Evolutionary conservation across 2,888 invertebrate species (phyloP).

Genomic region (Lasioglossum vierecki): DNA sequence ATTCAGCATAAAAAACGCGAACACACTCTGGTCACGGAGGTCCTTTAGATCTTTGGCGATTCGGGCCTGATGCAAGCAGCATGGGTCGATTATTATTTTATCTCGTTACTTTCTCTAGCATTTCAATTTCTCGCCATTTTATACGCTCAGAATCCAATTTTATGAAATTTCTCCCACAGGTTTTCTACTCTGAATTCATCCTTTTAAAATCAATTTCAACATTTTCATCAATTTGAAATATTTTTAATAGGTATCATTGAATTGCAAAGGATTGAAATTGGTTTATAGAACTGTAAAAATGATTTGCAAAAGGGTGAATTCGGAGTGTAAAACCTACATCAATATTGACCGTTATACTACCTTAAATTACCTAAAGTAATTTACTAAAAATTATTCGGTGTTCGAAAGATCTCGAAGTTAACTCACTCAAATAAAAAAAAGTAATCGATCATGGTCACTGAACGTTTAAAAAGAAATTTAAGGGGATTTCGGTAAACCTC

Average conservation of each 20-base stretch:
- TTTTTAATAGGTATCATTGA: too few relatives aligned
- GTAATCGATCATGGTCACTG: background rate
- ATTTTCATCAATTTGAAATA: too few relatives aligned
- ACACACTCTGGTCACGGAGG: constrained; percentile 96
- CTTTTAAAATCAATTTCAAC: too few relatives aligned
- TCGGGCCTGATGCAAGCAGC: constrained; percentile 89
- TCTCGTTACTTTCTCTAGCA: background rate
- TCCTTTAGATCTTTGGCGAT: constrained; percentile 96
- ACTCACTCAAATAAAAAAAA: background rate
- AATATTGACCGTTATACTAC: background rate
- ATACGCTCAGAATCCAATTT: background rate
- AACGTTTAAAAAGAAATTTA: background rate
- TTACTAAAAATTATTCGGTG: background rate
- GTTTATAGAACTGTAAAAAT: too few relatives aligned
- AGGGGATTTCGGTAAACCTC: background rate
- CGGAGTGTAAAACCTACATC: too few relatives aligned
- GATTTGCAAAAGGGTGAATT: too few relatives aligned
- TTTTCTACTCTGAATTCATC: too few relatives aligned
- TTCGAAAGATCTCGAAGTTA: background rate
- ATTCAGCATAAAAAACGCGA: constrained; percentile 99
- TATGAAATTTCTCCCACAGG: background rate
- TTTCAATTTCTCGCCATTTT: background rate
- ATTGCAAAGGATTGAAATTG: too few relatives aligned
- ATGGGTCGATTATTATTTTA: constrained; percentile 57
- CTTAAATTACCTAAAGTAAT: background rate